Conservation (phyloP, 2,888 invertebrate genomes). For the Coelopa pilipes region DNA sequence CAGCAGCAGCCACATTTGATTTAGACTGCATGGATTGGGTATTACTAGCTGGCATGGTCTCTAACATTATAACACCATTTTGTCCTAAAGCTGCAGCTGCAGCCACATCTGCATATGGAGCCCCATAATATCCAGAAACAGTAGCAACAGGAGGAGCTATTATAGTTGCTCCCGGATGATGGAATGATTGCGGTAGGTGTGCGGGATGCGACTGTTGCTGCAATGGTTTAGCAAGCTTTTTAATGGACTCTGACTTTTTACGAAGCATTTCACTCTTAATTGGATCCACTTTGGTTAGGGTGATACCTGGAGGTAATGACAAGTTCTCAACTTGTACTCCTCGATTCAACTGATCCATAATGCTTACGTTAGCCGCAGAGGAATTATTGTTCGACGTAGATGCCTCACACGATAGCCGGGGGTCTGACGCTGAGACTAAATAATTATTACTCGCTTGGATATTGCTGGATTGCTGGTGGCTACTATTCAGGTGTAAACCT, state of each 20-base stretch:
- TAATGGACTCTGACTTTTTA: conserved; percentile 65
- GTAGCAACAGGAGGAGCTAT: conserved; percentile 49
- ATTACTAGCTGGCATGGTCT: conserved; percentile 54
- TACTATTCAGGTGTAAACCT: conserved; percentile 52
- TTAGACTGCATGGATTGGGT: conserved; percentile 22
- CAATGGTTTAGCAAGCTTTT: conserved; percentile 60
- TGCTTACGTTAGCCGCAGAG: conserved; percentile 56
- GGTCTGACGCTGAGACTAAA: conserved; percentile 28
- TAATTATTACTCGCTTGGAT: conserved; percentile 33
- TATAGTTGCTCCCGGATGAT: conserved; percentile 49
- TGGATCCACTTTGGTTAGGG: conserved; percentile 78
- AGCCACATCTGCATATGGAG: conserved; percentile 48
- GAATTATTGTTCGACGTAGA: conserved; percentile 35
- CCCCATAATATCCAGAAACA: conserved; percentile 50
- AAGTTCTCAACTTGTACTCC: conserved; percentile 72
- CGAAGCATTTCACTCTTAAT: conserved; percentile 63
- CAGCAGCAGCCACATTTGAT: conserved; percentile 49
- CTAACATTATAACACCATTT: conserved; percentile 65
- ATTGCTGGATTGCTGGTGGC: conserved; percentile 41
- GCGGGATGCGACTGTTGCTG: conserved; percentile 46
- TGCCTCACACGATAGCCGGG: conserved; percentile 41
- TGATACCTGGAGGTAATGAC: conserved; percentile 82
- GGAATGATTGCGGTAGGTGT: conserved; percentile 44
- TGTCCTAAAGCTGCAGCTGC: conserved; percentile 53
- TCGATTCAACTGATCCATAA: conserved; percentile 67